Evolutionary conservation across 2,888 invertebrate species (phyloP).

Genomic region (Dryobota labecula): DNA sequence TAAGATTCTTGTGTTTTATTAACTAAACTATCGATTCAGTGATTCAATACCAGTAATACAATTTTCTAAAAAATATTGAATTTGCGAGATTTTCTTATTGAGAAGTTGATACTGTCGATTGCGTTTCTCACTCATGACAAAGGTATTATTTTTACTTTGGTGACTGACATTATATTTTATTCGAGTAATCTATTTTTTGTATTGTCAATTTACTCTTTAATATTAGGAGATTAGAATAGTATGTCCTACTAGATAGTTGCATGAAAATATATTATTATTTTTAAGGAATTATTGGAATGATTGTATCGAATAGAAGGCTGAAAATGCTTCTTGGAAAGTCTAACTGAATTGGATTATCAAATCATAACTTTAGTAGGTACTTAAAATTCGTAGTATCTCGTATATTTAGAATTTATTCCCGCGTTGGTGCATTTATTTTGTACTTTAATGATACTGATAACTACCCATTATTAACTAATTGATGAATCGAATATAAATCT

Average conservation of each 20-base stretch:
- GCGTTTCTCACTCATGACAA: constrained; percentile 53
- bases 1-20: neutral
- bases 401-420: constrained; percentile 69
- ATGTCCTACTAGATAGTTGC: constrained; percentile 54
- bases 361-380: constrained; percentile 69
- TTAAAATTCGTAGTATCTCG: constrained; percentile 70
- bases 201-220: constrained; percentile 58
- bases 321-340: constrained; percentile 60
- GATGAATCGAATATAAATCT: constrained; percentile 63
- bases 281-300: constrained; percentile 65
- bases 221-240: constrained; percentile 48
- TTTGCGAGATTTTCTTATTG: constrained; percentile 27
- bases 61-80: neutral
- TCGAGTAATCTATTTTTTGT: constrained; percentile 62
- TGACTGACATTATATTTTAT: constrained; percentile 62
- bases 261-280: constrained; percentile 63
- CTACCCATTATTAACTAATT: constrained; percentile 51
- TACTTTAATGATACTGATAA: constrained; percentile 53
- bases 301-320: constrained; percentile 72
- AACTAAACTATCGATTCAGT: constrained; percentile 12
- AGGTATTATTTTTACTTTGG: constrained; percentile 64
- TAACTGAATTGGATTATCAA: constrained; percentile 63
- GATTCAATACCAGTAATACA: constrained; percentile 4
- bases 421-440: constrained; percentile 80
- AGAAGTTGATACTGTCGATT: constrained; percentile 13